Conservation (phyloP, 2,797 vertebrate genomes). For the Sternotherus odoratus region DNA sequence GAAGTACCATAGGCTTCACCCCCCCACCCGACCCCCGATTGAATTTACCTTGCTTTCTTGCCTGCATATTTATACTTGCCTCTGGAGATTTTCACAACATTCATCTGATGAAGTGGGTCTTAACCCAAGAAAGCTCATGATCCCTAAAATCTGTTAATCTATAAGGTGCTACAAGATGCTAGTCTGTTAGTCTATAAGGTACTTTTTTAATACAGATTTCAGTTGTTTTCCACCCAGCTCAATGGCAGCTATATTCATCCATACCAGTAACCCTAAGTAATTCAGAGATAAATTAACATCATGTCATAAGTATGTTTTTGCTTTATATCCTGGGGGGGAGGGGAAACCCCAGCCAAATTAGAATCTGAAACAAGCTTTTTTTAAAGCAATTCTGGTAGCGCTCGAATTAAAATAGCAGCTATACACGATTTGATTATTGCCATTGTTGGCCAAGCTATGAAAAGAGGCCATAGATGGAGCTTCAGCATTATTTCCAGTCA, state of each 20-base stretch:
- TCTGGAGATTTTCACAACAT: too few species aligned
- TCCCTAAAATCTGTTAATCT: too few species aligned
- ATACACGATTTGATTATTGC: background rate
- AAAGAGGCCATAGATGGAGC: background rate
- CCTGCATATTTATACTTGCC: too few species aligned
- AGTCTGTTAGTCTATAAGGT: too few species aligned
- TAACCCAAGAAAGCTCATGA: too few species aligned
- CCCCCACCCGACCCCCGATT: too few species aligned
- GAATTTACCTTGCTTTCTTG: too few species aligned
- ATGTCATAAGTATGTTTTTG: constrained; percentile 60
- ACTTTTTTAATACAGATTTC: constrained; percentile 61
- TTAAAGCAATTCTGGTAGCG: background rate
- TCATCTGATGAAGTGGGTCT: too few species aligned
- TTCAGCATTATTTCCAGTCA: constrained; percentile 2
- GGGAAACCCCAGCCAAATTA: constrained; percentile 6
- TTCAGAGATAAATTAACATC: constrained; percentile 59
- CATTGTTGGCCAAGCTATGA: background rate
- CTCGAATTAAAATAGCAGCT: background rate
- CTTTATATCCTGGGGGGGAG: constrained; percentile 41
- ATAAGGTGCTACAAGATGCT: too few species aligned
- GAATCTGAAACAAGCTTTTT: background rate
- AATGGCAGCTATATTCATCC: constrained; percentile 72
- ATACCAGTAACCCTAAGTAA: constrained; percentile 45
- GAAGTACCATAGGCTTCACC: too few species aligned
- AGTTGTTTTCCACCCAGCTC: constrained; percentile 63